A percentile compares a stretch with the other conserved stretches of the same genome.
phyloP scores from a whole-genome alignment of 2,797 vertebrate species.

The Sternotherus odoratus region DNA sequence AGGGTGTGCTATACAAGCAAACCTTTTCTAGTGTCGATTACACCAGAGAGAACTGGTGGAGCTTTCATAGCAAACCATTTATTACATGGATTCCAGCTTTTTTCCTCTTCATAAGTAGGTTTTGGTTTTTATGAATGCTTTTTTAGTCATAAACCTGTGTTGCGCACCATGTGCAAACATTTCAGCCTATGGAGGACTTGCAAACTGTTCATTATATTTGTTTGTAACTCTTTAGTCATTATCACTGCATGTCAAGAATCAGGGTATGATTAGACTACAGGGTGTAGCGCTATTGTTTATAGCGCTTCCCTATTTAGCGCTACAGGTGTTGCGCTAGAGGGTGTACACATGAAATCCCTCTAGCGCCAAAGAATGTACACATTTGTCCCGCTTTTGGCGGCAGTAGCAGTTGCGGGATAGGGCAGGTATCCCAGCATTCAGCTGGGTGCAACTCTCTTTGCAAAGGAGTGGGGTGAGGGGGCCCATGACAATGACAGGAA shows the following conservation, averaged over 20 bases:
- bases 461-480: no score
- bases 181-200: background rate
- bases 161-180: background rate
- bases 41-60: background rate
- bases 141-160: background rate
- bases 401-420: no score
- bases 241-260: accelerated
- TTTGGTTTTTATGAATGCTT: background rate
- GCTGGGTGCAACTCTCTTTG: no score
- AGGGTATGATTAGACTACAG: no score
- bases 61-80: background rate
- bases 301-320: no score
- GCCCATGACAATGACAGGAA: no score
- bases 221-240: background rate
- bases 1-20: background rate
- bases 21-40: background rate
- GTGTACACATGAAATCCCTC: no score
- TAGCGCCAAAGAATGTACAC: no score
- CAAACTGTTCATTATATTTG: background rate
- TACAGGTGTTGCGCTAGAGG: no score
- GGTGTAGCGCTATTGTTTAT: no score
- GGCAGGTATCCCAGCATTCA: no score
- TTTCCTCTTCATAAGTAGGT: background rate
- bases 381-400: no score
- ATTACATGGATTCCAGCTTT: background rate